Conservation (phyloP, 2,797 vertebrate genomes). For the Valencia hispanica region DNA sequence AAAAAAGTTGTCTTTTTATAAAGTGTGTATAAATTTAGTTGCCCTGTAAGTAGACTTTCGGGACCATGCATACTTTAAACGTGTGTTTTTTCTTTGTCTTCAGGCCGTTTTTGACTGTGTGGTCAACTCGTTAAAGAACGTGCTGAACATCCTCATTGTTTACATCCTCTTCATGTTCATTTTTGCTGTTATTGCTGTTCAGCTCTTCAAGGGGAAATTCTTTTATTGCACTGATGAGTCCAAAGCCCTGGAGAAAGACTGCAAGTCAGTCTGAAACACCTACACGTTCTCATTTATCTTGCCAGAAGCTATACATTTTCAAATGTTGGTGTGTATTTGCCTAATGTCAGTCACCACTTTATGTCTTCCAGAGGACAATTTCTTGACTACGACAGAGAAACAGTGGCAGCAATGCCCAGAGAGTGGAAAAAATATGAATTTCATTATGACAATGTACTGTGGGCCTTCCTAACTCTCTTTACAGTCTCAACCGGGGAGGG, state of each 20-base stretch:
- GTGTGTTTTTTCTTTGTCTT: constrained; percentile 31
- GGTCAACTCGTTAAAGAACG: constrained; percentile 97
- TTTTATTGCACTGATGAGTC: constrained; percentile 98
- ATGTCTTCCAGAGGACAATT: constrained; percentile 88
- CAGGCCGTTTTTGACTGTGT: constrained; percentile 98
- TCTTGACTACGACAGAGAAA: constrained; percentile 91
- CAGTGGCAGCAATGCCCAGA: constrained; percentile 89
- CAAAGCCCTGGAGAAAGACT: constrained; percentile 94
- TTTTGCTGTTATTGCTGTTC: constrained; percentile 97
- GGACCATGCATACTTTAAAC: neutral
- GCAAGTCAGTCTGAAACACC: constrained; percentile 82
- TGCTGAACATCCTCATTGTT: constrained; percentile 97
- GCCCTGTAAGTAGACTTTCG: neutral
- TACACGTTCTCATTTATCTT: neutral
- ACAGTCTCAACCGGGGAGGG: constrained; percentile 97
- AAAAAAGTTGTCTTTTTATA: neutral
- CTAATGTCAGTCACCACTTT: neutral
- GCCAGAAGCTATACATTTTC: neutral
- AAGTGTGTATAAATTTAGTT: neutral
- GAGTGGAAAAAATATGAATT: constrained; percentile 98
- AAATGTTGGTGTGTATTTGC: neutral
- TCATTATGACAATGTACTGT: constrained; percentile 97
- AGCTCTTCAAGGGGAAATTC: constrained; percentile 98
- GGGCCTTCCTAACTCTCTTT: constrained; percentile 96
- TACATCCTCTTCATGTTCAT: constrained; percentile 99